Conservation (phyloP, 2,888 invertebrate genomes). For the Blera fallax region DNA sequence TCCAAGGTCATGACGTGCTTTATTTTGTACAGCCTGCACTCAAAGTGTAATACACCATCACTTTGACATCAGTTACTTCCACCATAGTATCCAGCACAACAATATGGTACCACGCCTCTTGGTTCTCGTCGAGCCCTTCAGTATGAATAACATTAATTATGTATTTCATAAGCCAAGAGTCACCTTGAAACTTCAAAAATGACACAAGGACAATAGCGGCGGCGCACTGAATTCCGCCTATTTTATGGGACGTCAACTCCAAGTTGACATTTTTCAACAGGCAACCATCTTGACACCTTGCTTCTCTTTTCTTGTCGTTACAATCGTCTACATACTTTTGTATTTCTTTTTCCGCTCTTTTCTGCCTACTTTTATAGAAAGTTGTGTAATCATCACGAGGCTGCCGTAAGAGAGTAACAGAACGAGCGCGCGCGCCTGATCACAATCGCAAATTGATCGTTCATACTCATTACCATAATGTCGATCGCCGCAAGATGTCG, state of each 20-base stretch:
- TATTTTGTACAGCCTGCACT: no score
- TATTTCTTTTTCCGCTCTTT: neutral
- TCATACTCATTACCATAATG: constrained; percentile 66
- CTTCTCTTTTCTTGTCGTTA: neutral
- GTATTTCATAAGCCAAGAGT: constrained; percentile 3
- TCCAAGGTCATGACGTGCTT: neutral
- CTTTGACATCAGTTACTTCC: no score
- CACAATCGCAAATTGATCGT: constrained; percentile 57
- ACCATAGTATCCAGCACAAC: neutral
- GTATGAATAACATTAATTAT: neutral
- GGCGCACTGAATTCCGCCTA: constrained; percentile 16
- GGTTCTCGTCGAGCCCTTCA: neutral
- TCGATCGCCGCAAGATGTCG: constrained; percentile 70
- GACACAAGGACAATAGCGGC: constrained; percentile 38
- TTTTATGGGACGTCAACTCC: constrained; percentile 27
- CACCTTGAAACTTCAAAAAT: constrained; percentile 37
- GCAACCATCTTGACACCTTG: neutral
- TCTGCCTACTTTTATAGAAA: constrained; percentile 11
- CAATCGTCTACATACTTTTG: neutral
- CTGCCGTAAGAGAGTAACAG: neutral
- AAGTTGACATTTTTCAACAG: constrained; percentile 40
- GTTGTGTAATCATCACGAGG: constrained; percentile 39
- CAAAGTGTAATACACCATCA: no score
- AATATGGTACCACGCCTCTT: neutral
- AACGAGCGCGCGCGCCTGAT: constrained; percentile 30